These are phyloP conservation scores for Tenthredo scrophulariae DNA, from an alignment of 2,888 invertebrate species.

Conservation along the genomic window DNA sequence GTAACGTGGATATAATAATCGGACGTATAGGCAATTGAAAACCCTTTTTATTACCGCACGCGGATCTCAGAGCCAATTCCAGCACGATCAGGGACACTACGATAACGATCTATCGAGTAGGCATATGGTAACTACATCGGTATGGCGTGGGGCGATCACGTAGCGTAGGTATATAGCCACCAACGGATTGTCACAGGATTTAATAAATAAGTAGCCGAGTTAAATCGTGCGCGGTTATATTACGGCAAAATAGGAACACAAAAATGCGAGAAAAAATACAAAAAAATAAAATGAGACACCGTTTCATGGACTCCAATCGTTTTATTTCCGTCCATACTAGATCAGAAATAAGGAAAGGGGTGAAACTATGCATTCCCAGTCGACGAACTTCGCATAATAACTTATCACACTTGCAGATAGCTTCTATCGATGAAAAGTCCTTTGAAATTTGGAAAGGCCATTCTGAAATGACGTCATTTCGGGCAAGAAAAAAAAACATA, in stretches of 20 bases:
- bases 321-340: too few species aligned
- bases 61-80: slow-evolving; percentile 20
- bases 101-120: slow-evolving; percentile 41
- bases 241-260: not conserved
- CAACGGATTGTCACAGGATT: slow-evolving; percentile 21
- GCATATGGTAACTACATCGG: slow-evolving; percentile 28
- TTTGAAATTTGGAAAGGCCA: too few species aligned
- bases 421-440: too few species aligned
- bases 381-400: too few species aligned
- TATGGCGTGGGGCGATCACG: not conserved
- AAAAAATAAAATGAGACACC: not conserved
- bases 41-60: slow-evolving; percentile 24
- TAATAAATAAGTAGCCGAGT: not conserved
- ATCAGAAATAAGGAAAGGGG: too few species aligned
- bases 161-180: not conserved
- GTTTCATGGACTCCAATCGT: not conserved
- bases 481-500: too few species aligned
- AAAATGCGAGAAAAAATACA: not conserved
- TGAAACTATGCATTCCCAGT: too few species aligned
- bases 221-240: not conserved
- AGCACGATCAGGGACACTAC: slow-evolving; percentile 24
- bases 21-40: not conserved
- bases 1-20: not conserved
- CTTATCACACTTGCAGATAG: too few species aligned
- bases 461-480: too few species aligned